Percentiles rank a stretch among this genome's conserved stretches.
Evolutionary conservation across 2,113 vertebrate genomes (phyloP).

Genomic region (Chaetops frenatus): DNA sequence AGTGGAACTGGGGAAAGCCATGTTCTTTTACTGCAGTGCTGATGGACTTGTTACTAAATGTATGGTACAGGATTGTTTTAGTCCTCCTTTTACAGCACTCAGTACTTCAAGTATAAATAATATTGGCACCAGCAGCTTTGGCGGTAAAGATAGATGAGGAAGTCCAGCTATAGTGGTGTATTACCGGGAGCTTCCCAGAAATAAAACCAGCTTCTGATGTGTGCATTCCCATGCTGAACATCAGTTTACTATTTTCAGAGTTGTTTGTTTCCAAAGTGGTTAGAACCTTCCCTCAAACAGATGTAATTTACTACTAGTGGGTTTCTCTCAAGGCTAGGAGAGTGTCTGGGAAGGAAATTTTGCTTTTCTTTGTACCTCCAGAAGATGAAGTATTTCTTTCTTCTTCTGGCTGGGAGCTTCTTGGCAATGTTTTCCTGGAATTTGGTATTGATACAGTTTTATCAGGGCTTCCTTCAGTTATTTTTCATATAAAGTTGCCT

Average conservation of each 20-base stretch:
- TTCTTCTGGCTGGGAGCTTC: not conserved
- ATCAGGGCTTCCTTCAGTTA: not conserved
- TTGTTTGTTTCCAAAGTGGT: not conserved
- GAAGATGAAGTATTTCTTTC: not conserved
- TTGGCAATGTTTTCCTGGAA: not conserved
- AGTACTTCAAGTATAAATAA: not conserved
- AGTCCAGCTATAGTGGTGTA: not conserved
- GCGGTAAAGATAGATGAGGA: not conserved
- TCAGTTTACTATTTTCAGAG: conserved; percentile 1
- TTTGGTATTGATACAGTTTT: not conserved
- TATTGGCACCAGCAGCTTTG: not conserved
- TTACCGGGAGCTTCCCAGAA: not conserved
- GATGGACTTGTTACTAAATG: not conserved
- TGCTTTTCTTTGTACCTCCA: not conserved
- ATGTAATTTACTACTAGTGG: not conserved
- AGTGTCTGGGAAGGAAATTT: not conserved
- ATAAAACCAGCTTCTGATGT: not conserved
- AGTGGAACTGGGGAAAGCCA: not conserved
- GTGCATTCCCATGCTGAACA: not conserved
- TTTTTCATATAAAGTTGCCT: not conserved
- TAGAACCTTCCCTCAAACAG: not conserved
- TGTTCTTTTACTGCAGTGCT: not conserved
- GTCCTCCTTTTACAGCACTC: not conserved
- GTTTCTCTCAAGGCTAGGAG: not conserved
- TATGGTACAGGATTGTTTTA: not conserved